Percentiles rank a stretch among this genome's conserved stretches.
phyloP scores from a whole-genome alignment of 1,140 invertebrate species.

The Maniola jurtina region DNA sequence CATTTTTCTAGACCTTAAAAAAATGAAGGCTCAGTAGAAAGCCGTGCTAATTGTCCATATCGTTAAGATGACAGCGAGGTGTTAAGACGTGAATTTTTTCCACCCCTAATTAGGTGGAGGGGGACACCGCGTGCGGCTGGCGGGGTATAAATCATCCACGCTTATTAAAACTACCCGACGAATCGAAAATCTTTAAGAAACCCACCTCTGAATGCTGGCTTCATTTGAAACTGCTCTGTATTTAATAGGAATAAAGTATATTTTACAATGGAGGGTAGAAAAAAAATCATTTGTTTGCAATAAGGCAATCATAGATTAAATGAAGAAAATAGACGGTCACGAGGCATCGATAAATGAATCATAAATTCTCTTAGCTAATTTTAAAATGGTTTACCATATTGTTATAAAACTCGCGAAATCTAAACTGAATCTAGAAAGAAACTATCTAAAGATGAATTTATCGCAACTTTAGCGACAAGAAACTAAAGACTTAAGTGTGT shows the following conservation, averaged over 20 bases:
- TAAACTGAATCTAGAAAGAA: too few relatives aligned
- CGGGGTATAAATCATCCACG: conserved; percentile 64
- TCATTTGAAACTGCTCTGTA: conserved; percentile 27
- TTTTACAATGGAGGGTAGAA: conserved; percentile 7
- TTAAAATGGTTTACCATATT: too few relatives aligned
- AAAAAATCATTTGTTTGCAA: conserved; percentile 40
- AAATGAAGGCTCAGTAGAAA: neutral
- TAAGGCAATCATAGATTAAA: neutral
- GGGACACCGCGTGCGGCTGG: conserved; percentile 52
- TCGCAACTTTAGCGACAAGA: too few relatives aligned
- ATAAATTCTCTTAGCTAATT: too few relatives aligned
- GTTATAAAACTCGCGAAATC: too few relatives aligned
- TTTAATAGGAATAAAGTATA: conserved; percentile 13
- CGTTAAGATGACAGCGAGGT: conserved; percentile 29
- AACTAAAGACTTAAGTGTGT: too few relatives aligned
- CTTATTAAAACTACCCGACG: conserved; percentile 65
- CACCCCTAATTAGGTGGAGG: conserved; percentile 48
- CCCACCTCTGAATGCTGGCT: conserved; percentile 21
- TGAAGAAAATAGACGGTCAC: neutral
- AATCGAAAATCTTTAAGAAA: conserved; percentile 57
- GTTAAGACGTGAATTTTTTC: conserved; percentile 48
- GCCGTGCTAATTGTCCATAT: conserved; percentile 17
- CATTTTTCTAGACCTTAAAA: too few relatives aligned
- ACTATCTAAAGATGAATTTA: too few relatives aligned
- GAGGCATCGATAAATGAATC: too few relatives aligned